These are phyloP conservation scores for Dicyrtoma fusca DNA, from an alignment of 2,888 invertebrate genomes.

Conservation along the genomic window DNA sequence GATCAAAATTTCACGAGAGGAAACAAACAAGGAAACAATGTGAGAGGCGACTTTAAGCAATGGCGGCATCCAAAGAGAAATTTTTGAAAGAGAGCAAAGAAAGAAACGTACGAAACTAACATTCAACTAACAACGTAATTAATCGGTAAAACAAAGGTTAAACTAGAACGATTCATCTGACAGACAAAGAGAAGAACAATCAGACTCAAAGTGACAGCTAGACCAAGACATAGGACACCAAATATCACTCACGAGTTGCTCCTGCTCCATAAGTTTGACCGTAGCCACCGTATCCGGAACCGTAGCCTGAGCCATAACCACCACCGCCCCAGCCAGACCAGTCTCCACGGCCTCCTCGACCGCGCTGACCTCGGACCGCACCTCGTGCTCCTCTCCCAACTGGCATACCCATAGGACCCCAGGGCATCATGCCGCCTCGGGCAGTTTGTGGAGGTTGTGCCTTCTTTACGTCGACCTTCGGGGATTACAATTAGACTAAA, in stretches of 20 bases:
- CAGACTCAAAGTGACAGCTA: conserved; percentile 7
- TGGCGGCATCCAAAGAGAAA: conserved; percentile 30
- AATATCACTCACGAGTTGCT: conserved; percentile 44
- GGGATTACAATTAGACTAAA: too few species aligned
- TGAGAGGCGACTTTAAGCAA: conserved; percentile 36
- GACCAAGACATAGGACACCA: neutral
- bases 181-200: neutral
- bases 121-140: conserved; percentile 6
- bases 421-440: conserved; percentile 53
- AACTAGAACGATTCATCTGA: neutral
- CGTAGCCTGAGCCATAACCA: conserved; percentile 45
- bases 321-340: conserved; percentile 50
- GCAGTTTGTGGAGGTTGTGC: conserved; percentile 57
- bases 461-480: conserved; percentile 55
- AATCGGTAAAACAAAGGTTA: conserved; percentile 2
- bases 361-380: conserved; percentile 55
- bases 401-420: conserved; percentile 52
- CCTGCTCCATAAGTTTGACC: conserved; percentile 51
- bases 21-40: conserved; percentile 36
- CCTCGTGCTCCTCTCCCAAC: conserved; percentile 52
- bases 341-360: conserved; percentile 56
- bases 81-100: neutral
- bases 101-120: neutral
- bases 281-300: conserved; percentile 50
- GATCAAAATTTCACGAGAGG: conserved; percentile 28